Percentiles rank a stretch among this genome's conserved stretches.
These are phyloP conservation scores for Poecilia picta DNA, from an alignment of 2,797 vertebrate genomes.

Conservation along the genomic window DNA sequence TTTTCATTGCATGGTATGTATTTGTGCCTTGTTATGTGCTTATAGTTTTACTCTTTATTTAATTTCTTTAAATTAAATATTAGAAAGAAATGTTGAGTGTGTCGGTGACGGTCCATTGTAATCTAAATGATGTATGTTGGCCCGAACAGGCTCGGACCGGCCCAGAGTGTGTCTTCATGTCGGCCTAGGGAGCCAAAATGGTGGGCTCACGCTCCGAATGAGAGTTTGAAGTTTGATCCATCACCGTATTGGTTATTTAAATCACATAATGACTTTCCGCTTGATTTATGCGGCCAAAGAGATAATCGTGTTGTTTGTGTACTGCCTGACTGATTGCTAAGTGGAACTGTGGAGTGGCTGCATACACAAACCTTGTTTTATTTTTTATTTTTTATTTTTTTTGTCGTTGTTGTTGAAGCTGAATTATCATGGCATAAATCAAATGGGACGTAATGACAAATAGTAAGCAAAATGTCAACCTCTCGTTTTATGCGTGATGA, in stretches of 20 bases:
- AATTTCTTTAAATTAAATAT: no score
- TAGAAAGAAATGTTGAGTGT: no score
- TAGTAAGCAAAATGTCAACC: constrained; percentile 49
- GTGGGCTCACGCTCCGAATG: constrained; percentile 35
- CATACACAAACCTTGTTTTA: constrained; percentile 20
- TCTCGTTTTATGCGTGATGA: constrained; percentile 31
- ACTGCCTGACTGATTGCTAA: constrained; percentile 58
- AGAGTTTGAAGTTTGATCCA: constrained; percentile 68
- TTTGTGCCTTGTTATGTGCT: no score
- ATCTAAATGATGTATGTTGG: no score
- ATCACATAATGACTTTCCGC: constrained; percentile 56
- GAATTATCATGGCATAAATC: constrained; percentile 61
- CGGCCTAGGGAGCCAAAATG: constrained; percentile 16
- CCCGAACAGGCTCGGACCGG: no score
- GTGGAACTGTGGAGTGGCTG: constrained; percentile 41
- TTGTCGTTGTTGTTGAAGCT: constrained; percentile 30
- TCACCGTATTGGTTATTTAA: constrained; percentile 68
- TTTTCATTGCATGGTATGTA: no score
- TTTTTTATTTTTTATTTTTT: neutral
- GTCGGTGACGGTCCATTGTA: no score
- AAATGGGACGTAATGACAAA: constrained; percentile 48
- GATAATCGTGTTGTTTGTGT: constrained; percentile 62
- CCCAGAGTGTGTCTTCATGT: constrained; percentile 23
- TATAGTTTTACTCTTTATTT: no score
- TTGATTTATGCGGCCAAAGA: constrained; percentile 66